Evolutionary conservation across 2,888 invertebrate genomes (phyloP), one percentile per base, ranked within the genome.

Genomic region (Hartigia nigra): DNA sequence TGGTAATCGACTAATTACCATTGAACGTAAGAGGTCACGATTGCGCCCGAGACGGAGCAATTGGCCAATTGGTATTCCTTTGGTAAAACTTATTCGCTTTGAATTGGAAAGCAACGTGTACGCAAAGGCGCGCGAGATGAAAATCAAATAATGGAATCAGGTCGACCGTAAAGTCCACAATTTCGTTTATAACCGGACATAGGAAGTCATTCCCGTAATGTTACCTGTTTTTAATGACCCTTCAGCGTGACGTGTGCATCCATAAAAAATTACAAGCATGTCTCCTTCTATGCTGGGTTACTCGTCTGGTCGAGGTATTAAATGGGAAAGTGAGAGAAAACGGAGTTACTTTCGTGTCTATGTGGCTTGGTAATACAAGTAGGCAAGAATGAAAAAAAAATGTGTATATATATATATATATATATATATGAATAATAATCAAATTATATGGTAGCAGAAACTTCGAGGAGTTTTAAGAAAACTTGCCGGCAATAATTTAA

Each of bases 251-350:
- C 55, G 55, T 55, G 23, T 23, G 55, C 9, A 23, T 23, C 55
- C 55, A 55, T 55, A 55, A 55, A 55, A 2, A 55, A 55, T 55
- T 23, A 55, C 23, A 55, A 9, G 55, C 55, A 55, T 0, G 55
- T 55, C 55, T 55, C 23, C 14, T 23, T 55, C 14, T 55, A 9
- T 9, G 55, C 55, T 2, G 23, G 55, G 9, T 9, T 55, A 34
- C 32, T 72, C 72, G 72, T 32, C 72, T 12, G 72, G 87, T 87
- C 86, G 81, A 86, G 83, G 87, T 86, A 85, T 81, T 83, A 86
- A 85, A 82, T 86, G 89, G 86, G 88, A 90, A 90, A 90, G 89
- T 87, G 77, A 88, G 90, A 90, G 90, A 90, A 90, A 90, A 90
- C 88, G 87, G 82, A 87, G 89, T 23, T 55, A 55, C 90, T 90